Percentiles rank a stretch among this genome's conserved stretches.
These are phyloP conservation scores for Melanaphis sacchari DNA, from an alignment of 1,140 invertebrate genomes.

Conservation along the genomic window DNA sequence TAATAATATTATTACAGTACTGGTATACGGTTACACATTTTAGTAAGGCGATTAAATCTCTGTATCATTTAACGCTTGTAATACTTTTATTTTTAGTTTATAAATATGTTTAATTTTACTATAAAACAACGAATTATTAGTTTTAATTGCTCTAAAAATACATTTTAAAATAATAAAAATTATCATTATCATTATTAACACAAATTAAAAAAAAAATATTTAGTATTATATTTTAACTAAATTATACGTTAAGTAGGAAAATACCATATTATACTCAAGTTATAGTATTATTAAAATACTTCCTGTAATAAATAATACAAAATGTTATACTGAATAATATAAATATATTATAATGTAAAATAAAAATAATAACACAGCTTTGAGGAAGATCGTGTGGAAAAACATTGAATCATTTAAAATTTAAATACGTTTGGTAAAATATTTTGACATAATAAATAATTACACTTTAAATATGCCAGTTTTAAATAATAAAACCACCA, in stretches of 20 bases:
- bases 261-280: too few species aligned
- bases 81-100: neutral
- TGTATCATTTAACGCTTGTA: neutral
- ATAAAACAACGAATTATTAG: neutral
- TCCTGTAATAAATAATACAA: too few species aligned
- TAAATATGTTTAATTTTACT: neutral
- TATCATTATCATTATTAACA: too few species aligned
- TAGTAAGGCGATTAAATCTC: neutral
- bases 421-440: neutral
- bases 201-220: neutral
- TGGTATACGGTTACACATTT: too few species aligned
- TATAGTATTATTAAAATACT: too few species aligned
- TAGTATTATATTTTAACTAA: too few species aligned
- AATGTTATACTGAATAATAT: too few species aligned
- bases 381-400: neutral
- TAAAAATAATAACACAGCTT: neutral
- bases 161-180: too few species aligned
- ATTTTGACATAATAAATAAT: neutral
- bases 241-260: too few species aligned
- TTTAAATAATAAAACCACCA: neutral
- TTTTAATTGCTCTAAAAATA: neutral
- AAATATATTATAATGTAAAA: neutral
- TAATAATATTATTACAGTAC: too few species aligned
- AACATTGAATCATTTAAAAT: neutral
- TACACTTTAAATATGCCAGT: neutral